Base-by-base conservation (phyloP, 2,888 invertebrate genomes). In the Dione vanillae region DNA sequence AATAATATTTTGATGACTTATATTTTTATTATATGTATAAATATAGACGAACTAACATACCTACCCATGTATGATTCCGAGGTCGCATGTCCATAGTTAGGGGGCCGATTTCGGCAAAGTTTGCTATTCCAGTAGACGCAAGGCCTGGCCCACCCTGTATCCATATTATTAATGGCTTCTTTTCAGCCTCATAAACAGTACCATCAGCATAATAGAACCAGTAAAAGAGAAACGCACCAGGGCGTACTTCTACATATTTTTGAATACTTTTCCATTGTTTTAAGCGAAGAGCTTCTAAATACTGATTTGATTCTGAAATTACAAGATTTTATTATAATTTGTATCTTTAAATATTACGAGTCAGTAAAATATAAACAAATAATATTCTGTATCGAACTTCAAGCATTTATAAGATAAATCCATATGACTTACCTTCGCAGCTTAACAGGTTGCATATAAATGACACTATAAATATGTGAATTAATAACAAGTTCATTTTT, bases 91-190 rank as follows among this genome's bases (percentile, higher is more conserved):
- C 86, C 69, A 95, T 90, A 82, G 96, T 95, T 35, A 96, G 82
- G 0, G 97, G 97, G 0, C 98, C 98, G 56, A 97, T 89, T 89
- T 97, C 97, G 75, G 95, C 95, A 83, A 98, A 98, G 84, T 98
- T 98, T 14, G 97, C 98, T 83, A 96, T 96, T 0, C 96, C 97
- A n/a, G 96, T 96, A 1, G 96, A 96, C 0, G 97, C 96, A n/a
- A 95, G 95, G 0, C 95, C 98, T 0, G 98, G 98, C 0, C 98
- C 98, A 35, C 98, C 98, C 94, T 98, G 96, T 20, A 98, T 93
- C 98, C 98, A 98, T 80, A 98, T 95, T 54, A 97, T 92, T 9
- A 98, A 85, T 0, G 98, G 98, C 69, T 92, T 91, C 37, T 92
- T 91, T 12, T 95, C 41, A 88, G 95, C 84, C 6, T 92, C 93